Evolutionary conservation across 2,888 invertebrate genomes (phyloP).

Genomic region (Melipona beecheii): DNA sequence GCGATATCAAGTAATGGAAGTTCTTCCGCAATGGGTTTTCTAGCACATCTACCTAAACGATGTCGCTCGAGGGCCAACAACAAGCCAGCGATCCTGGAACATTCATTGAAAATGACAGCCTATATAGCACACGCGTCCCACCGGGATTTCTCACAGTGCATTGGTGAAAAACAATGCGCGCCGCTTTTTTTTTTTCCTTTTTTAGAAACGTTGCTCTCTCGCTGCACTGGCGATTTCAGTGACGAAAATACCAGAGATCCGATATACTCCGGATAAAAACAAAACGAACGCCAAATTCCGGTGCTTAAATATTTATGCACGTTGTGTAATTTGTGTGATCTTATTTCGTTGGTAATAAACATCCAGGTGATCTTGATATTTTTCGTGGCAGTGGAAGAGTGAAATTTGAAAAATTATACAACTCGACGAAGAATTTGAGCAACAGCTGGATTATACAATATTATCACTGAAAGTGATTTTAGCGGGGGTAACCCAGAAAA

Average conservation of each 20-base stretch:
- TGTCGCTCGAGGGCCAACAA: constrained; percentile 19
- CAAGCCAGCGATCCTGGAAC: constrained; percentile 22
- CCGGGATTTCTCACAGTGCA: constrained; percentile 16
- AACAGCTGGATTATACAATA: too few relatives aligned
- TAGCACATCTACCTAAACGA: constrained; percentile 11
- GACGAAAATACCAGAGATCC: not conserved
- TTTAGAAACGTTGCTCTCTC: constrained; percentile 9
- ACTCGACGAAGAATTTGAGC: too few relatives aligned
- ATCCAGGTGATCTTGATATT: too few relatives aligned
- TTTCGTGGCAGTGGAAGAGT: too few relatives aligned
- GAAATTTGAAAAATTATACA: too few relatives aligned
- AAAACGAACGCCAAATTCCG: not conserved
- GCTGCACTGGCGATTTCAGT: constrained; percentile 49
- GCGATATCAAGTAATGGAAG: constrained; percentile 54
- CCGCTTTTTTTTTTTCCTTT: not conserved
- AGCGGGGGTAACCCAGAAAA: too few relatives aligned
- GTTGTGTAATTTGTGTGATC: too few relatives aligned
- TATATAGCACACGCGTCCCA: constrained; percentile 5
- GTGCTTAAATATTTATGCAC: not conserved
- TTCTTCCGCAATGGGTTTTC: constrained; percentile 20
- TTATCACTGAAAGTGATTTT: too few relatives aligned
- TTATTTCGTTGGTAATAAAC: too few relatives aligned
- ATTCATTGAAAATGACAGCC: constrained; percentile 26
- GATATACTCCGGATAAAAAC: not conserved
- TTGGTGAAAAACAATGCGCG: constrained; percentile 22